Evolutionary conservation across 1,140 invertebrate genomes (phyloP), one percentile per base, ranked within the genome.

Genomic region (Leguminivora glycinivorella): DNA sequence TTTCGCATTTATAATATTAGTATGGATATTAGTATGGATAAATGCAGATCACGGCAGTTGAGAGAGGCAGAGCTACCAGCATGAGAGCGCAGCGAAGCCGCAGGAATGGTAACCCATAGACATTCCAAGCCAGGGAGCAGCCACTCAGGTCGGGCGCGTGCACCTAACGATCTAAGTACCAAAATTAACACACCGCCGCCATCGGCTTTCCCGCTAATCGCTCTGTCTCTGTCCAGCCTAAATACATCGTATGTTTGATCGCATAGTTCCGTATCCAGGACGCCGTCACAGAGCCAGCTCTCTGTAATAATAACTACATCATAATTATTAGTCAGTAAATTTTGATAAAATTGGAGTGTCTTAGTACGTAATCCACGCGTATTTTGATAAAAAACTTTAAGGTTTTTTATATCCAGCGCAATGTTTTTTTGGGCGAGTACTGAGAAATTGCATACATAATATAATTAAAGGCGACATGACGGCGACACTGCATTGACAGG

Each of bases 181-280:
- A 47, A 47, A 47, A 47, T 47, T 12, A 47, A 4, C 14, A 47
- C 40, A 6, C 40, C 40, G 40, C 40, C 40, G 3, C 40, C 40
- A 47, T 31, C 67, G 25, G 52, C 14, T 31, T 72, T 71, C 52
- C 56, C 69, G 38, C 22, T 68, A 40, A 40, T 12, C 12, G 4
- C n/a, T 69, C 34, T 31, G 38, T 56, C 40, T 12, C 40, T 47
- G 10, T 47, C 40, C 10, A 47, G 10, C 40, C 40, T 47, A 17
- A 47, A 47, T 4, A 47, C 40, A 17, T 47, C 40, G 40, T 47
- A 60, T 24, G 7, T 4, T 4, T 60, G 9, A 60, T 25, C 22
- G 14, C 19, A 60, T 6, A 60, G 26, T 19, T 60, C 22, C 26
- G 26, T 2, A 60, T 25, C 19, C 22, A 25, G 22, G 4, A 60